phyloP scores from a whole-genome alignment of 2,888 invertebrate species.

The Deilephila elpenor region DNA sequence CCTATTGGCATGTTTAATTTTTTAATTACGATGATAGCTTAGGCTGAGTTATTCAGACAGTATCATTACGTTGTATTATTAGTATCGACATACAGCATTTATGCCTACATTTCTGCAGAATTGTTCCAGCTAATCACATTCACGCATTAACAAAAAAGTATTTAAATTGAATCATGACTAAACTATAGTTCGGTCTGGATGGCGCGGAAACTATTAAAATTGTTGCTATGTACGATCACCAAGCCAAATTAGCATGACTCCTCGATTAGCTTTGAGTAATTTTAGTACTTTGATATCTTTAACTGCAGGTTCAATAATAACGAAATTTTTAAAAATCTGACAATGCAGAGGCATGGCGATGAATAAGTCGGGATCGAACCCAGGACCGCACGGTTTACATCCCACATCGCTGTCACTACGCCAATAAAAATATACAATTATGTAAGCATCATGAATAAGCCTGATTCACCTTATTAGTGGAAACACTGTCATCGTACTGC shows the following conservation, averaged over 20 bases:
- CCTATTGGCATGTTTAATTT: constrained; percentile 38
- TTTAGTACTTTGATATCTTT: neutral
- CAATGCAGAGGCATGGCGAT: too few species aligned
- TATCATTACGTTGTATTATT: constrained; percentile 28
- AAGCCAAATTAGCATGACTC: neutral
- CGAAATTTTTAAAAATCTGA: too few species aligned
- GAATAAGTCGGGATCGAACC: too few species aligned
- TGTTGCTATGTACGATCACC: constrained; percentile 1
- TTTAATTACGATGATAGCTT: constrained; percentile 42
- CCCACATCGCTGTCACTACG: neutral
- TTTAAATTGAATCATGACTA: constrained; percentile 3
- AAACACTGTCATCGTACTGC: constrained; percentile 9
- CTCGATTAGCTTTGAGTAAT: neutral
- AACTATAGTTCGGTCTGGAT: neutral
- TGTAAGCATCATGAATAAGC: constrained; percentile 9
- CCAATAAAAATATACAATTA: neutral
- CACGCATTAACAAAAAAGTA: neutral
- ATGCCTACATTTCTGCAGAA: neutral
- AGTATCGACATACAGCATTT: neutral
- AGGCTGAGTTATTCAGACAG: constrained; percentile 39
- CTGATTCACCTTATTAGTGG: constrained; percentile 13
- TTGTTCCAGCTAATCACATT: neutral
- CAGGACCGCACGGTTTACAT: neutral
- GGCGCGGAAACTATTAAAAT: constrained; percentile 3
- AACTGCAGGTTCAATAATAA: too few species aligned